Evolutionary conservation across 2,888 invertebrate species (phyloP).

Genomic region (Trichogramma evanescens): DNA sequence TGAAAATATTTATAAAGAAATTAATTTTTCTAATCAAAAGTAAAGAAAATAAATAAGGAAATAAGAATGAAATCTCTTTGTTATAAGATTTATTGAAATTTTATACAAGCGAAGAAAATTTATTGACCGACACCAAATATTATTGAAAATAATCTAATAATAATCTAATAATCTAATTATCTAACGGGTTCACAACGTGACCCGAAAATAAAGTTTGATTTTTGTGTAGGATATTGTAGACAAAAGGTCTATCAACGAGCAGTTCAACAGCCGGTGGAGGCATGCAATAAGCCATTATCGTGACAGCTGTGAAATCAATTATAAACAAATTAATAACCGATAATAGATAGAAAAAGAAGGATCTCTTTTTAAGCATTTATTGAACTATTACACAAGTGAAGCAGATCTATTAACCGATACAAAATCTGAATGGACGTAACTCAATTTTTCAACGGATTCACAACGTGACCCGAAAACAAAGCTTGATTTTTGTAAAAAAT

Average conservation of each 20-base stretch:
- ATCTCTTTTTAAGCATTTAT: no score
- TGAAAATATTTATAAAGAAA: not conserved
- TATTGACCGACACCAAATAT: not conserved
- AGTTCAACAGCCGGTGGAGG: constrained; percentile 23
- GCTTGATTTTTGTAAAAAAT: constrained; percentile 25
- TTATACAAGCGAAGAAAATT: not conserved
- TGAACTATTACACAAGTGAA: no score
- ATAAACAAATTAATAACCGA: no score
- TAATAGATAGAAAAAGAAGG: no score
- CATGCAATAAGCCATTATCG: constrained; percentile 6
- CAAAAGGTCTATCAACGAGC: constrained; percentile 37
- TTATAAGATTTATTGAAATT: not conserved
- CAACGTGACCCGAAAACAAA: constrained; percentile 21
- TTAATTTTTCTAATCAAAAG: not conserved
- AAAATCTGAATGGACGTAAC: no score
- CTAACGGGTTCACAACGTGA: constrained; percentile 11
- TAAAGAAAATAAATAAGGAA: not conserved
- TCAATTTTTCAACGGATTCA: constrained; percentile 6
- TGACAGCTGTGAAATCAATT: constrained; percentile 10
- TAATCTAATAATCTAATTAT: not conserved
- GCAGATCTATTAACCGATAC: no score
- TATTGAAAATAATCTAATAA: not conserved
- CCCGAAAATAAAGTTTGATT: constrained; percentile 20
- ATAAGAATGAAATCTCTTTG: not conserved
- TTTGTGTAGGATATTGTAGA: constrained; percentile 26